phyloP scores from a whole-genome alignment of 2,888 invertebrate genomes.

The Galerucella nymphaeae region DNA sequence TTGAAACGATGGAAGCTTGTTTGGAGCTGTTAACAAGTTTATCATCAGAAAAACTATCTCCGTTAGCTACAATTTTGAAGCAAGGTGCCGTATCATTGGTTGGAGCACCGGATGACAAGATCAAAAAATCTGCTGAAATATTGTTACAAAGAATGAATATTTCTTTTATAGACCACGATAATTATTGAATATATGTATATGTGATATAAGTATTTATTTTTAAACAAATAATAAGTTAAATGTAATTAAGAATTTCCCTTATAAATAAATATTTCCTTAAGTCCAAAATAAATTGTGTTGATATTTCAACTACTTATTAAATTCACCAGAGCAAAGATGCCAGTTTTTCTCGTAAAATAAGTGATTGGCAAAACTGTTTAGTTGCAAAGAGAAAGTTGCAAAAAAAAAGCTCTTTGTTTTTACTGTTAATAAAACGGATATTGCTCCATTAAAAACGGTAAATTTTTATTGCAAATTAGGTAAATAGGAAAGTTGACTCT shows the following conservation, averaged over 20 bases:
- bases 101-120: conserved; percentile 62
- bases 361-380: no score
- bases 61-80: conserved; percentile 61
- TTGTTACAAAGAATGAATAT: conserved; percentile 63
- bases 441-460: no score
- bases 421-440: no score
- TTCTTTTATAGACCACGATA: conserved; percentile 62
- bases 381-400: no score
- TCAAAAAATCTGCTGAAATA: conserved; percentile 61
- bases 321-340: neutral
- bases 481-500: no score
- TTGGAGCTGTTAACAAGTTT: conserved; percentile 74
- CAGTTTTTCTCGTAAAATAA: no score
- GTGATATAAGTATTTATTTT: conserved; percentile 1
- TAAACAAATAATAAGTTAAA: neutral
- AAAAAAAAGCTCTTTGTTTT: no score
- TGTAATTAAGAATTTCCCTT: conserved; percentile 1
- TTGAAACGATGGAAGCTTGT: conserved; percentile 86
- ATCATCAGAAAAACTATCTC: conserved; percentile 60
- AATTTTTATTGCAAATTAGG: no score
- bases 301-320: conserved; percentile 3
- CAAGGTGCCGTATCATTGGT: conserved; percentile 62
- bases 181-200: conserved; percentile 49
- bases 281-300: neutral
- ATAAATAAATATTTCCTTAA: conserved; percentile 7